These are phyloP conservation scores for Trachelipus rathkii DNA, from an alignment of 1,140 invertebrate species.

Conservation along the genomic window DNA sequence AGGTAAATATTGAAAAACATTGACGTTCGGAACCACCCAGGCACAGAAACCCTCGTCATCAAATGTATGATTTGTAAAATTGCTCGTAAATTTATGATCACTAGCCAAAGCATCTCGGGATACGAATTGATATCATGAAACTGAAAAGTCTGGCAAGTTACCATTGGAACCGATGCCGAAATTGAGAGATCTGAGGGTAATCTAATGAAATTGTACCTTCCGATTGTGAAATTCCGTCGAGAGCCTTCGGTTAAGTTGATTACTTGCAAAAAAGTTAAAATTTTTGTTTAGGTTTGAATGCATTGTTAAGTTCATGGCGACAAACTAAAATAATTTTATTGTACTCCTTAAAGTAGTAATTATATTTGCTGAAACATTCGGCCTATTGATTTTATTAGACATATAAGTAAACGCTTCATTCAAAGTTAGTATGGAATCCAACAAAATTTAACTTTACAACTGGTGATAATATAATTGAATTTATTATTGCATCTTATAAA, in stretches of 20 bases:
- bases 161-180: slow-evolving; percentile 92
- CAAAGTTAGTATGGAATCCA: too few relatives aligned
- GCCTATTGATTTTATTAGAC: too few relatives aligned
- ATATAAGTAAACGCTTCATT: too few relatives aligned
- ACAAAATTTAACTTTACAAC: too few relatives aligned
- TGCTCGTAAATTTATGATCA: slow-evolving; percentile 91
- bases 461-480: too few relatives aligned
- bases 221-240: slow-evolving; percentile 85
- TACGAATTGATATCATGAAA: slow-evolving; percentile 95
- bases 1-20: slow-evolving; percentile 68
- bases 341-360: too few relatives aligned
- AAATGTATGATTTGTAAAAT: slow-evolving; percentile 93
- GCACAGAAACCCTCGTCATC: slow-evolving; percentile 86
- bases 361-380: too few relatives aligned
- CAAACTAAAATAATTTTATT: too few relatives aligned
- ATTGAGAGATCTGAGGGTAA: slow-evolving; percentile 84
- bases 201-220: slow-evolving; percentile 90
- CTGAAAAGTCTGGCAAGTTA: slow-evolving; percentile 83
- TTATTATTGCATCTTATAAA: too few relatives aligned
- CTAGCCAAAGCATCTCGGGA: slow-evolving; percentile 88
- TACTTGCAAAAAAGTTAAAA: not conserved
- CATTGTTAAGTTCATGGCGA: too few relatives aligned
- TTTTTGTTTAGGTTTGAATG: too few relatives aligned
- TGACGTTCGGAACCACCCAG: slow-evolving; percentile 76
- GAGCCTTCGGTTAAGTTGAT: slow-evolving; percentile 66